Evolutionary conservation across 2,888 invertebrate species (phyloP).

Genomic region (Polylopha cassiicola): DNA sequence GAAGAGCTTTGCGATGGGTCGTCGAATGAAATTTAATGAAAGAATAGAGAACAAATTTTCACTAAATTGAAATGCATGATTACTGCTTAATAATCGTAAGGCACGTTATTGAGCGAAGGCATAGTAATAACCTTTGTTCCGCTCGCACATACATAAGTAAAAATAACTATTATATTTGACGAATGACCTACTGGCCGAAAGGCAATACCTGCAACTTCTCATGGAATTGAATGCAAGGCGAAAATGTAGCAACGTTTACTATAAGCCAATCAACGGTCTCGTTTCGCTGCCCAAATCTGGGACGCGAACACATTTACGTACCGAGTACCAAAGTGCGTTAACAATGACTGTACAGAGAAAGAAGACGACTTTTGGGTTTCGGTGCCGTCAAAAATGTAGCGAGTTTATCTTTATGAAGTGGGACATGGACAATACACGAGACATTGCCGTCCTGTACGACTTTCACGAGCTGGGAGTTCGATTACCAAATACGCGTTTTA

Average conservation of each 20-base stretch:
- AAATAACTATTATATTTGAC: conserved; percentile 42
- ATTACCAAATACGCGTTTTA: conserved; percentile 74
- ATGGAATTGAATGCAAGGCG: conserved; percentile 71
- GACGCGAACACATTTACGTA: conserved; percentile 54
- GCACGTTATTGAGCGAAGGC: conserved; percentile 10
- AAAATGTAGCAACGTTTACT: conserved; percentile 68
- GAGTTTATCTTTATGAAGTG: conserved; percentile 52
- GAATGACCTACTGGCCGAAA: conserved; percentile 63
- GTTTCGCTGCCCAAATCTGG: conserved; percentile 70
- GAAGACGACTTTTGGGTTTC: conserved; percentile 64
- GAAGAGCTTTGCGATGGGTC: no score
- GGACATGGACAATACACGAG: conserved; percentile 68
- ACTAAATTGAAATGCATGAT: no score
- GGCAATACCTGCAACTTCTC: conserved; percentile 65
- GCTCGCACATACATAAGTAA: conserved; percentile 25
- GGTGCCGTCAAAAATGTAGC: conserved; percentile 66
- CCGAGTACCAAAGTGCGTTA: conserved; percentile 44
- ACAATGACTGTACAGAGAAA: conserved; percentile 54
- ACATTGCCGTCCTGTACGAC: conserved; percentile 68
- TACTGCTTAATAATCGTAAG: no score
- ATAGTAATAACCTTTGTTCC: conserved; percentile 16
- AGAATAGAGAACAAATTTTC: no score
- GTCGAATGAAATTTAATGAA: no score
- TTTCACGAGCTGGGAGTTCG: conserved; percentile 73
- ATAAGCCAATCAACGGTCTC: conserved; percentile 67